Evolutionary conservation across 2,113 vertebrate genomes (phyloP), one percentile per base, ranked within the genome.

Genomic region (Rhinogobius similis): DNA sequence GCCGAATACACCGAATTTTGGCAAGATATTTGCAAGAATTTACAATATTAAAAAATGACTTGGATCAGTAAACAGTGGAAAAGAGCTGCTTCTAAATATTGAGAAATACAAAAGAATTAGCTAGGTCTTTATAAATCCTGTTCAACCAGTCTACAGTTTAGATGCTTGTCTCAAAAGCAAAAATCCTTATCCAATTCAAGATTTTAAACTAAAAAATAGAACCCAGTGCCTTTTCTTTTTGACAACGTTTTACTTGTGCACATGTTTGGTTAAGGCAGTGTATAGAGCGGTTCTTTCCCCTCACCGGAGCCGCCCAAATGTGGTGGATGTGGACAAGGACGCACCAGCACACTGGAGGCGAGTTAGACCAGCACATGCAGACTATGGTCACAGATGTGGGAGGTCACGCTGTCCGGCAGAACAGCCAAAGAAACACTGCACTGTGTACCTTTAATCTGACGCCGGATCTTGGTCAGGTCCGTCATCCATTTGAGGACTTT

Each of bases 401-500:
- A 59, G 56, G 74, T 73, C 81, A 79, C 66, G 76, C 81, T 74
- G 82, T 77, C 78, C 81, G 71, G 64, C 73, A 32, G 43, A 76
- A 80, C 81, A 85, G 72, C 70, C 29, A 7, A 5, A 14, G 27
- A n/a, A 58, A 26, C 2, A 4, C 21, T 21, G 44, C 44, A 46
- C 0, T 32, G 48, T 12, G n/a, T 94, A 99, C 97, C 97, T 98
- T 98, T 98, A 80, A 99, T 96, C 90, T 98, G 96, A 86, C 96
- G 94, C 88, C 95, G 95, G 85, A 97, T 87, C 93, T 97, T 99
- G 70, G 96, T 98, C 86, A 99, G 94, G 82, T 98, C 96, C 20
- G 96, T 97, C 97, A 99, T 99, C 97, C 97, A 99, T 75, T 98
- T 99, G 80, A 98, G 89, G 82, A 98, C 97, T 92, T 98, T 98